A percentile compares a stretch with the other conserved stretches of the same genome.
Evolutionary conservation across 2,888 invertebrate species (phyloP).

Genomic region (Steinernema hermaphroditum): DNA sequence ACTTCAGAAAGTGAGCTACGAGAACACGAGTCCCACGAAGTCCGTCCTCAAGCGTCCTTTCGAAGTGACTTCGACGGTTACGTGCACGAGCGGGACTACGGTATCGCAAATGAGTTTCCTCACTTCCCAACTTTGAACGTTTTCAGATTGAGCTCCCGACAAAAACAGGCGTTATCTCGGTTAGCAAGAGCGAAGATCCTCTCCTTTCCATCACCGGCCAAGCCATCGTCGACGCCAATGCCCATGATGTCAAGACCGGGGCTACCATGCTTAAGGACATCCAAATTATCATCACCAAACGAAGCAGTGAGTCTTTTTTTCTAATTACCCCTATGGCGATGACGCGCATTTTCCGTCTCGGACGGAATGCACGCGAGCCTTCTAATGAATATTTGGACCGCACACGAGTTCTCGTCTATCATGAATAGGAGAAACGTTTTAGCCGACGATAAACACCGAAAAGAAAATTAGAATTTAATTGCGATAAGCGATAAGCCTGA

Average conservation of each 20-base stretch:
- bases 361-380: background rate
- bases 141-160: slow-evolving; percentile 72
- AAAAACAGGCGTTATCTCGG: slow-evolving; percentile 83
- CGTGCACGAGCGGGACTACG: slow-evolving; percentile 68
- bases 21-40: slow-evolving; percentile 86
- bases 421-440: slow-evolving; percentile 10
- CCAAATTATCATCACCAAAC: slow-evolving; percentile 71
- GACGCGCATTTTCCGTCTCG: background rate
- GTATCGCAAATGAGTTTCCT: background rate
- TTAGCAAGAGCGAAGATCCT: slow-evolving; percentile 82
- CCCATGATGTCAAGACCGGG: slow-evolving; percentile 82
- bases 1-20: slow-evolving; percentile 76
- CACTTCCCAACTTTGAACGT: background rate
- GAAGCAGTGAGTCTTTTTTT: slow-evolving; percentile 1
- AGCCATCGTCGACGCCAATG: slow-evolving; percentile 80
- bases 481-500: background rate
- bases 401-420: background rate
- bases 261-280: slow-evolving; percentile 86
- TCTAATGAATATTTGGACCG: slow-evolving; percentile 18
- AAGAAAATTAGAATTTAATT: slow-evolving; percentile 23
- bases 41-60: slow-evolving; percentile 91
- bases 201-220: slow-evolving; percentile 73
- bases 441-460: background rate
- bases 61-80: slow-evolving; percentile 79
- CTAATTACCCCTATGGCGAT: no score